Evolutionary conservation across 1,140 invertebrate genomes (phyloP).

Genomic region (Tetranychus urticae): DNA sequence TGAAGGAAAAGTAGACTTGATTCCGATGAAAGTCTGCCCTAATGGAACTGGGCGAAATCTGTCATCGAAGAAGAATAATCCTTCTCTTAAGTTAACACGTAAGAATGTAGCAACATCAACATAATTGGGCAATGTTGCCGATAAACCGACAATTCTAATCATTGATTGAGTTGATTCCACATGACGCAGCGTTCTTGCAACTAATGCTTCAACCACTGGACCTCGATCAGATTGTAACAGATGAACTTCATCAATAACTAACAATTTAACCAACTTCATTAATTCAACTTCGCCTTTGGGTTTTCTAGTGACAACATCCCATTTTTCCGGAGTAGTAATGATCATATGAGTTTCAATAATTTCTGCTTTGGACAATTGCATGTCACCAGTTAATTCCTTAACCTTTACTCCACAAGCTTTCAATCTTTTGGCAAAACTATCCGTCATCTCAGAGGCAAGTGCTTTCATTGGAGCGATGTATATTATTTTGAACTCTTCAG

Average conservation of each 20-base stretch:
- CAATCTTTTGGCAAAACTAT: constrained; percentile 65
- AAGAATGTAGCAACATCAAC: constrained; percentile 85
- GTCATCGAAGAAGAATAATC: constrained; percentile 91
- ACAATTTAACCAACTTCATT: constrained; percentile 63
- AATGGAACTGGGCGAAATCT: constrained; percentile 87
- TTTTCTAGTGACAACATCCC: constrained; percentile 97
- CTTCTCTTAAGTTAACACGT: constrained; percentile 68
- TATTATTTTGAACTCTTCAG: constrained; percentile 90
- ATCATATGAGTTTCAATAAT: constrained; percentile 91
- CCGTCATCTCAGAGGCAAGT: constrained; percentile 89
- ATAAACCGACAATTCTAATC: constrained; percentile 91
- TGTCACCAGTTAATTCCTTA: constrained; percentile 87
- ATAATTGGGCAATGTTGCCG: constrained; percentile 94
- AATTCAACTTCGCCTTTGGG: constrained; percentile 69
- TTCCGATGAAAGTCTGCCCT: constrained; percentile 70
- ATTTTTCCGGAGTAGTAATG: constrained; percentile 96
- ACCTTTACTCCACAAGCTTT: constrained; percentile 52
- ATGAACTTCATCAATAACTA: constrained; percentile 98
- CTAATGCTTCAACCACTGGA: constrained; percentile 87
- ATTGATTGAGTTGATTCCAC: constrained; percentile 85
- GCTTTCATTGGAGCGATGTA: constrained; percentile 99
- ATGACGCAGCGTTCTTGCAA: constrained; percentile 75
- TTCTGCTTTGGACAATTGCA: constrained; percentile 84
- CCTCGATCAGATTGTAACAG: constrained; percentile 88
- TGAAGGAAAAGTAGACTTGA: constrained; percentile 49